These are phyloP conservation scores for Elaphurus davidianus DNA, from an alignment of 2,113 vertebrate species.

Conservation along the genomic window DNA sequence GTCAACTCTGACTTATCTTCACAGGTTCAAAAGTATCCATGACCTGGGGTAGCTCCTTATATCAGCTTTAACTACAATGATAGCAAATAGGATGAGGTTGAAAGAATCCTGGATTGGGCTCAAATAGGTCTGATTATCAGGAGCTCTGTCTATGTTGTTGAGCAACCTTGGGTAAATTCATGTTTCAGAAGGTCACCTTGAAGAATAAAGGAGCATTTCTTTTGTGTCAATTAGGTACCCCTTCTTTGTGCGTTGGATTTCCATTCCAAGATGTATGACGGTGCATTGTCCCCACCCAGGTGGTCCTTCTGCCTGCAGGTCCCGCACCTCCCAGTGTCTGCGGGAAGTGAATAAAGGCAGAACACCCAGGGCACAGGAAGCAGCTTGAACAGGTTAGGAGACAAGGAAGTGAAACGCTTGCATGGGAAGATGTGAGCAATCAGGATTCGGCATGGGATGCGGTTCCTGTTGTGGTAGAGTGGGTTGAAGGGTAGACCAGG, in stretches of 20 bases:
- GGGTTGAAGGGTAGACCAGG: neutral
- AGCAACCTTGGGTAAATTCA: neutral
- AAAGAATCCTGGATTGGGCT: neutral
- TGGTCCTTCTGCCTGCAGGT: neutral
- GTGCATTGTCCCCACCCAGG: neutral
- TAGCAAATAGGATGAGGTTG: neutral
- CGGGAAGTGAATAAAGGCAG: neutral
- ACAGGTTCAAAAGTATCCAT: neutral
- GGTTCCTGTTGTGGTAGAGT: fast-evolving
- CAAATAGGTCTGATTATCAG: neutral
- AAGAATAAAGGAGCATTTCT: neutral
- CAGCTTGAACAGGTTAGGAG: neutral
- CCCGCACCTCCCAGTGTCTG: neutral
- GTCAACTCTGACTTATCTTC: neutral
- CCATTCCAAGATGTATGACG: neutral
- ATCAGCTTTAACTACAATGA: neutral
- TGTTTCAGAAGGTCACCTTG: neutral
- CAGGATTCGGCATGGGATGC: neutral
- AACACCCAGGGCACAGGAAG: neutral
- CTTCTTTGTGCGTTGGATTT: neutral
- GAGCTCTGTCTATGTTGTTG: neutral
- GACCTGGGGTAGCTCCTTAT: neutral
- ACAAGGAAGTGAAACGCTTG: neutral
- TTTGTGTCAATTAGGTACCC: neutral
- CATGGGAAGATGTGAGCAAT: fast-evolving